Percentiles rank a stretch among this genome's conserved stretches.
Evolutionary conservation across 1,140 invertebrate species (phyloP).

Genomic region (Danaus melanippus): DNA sequence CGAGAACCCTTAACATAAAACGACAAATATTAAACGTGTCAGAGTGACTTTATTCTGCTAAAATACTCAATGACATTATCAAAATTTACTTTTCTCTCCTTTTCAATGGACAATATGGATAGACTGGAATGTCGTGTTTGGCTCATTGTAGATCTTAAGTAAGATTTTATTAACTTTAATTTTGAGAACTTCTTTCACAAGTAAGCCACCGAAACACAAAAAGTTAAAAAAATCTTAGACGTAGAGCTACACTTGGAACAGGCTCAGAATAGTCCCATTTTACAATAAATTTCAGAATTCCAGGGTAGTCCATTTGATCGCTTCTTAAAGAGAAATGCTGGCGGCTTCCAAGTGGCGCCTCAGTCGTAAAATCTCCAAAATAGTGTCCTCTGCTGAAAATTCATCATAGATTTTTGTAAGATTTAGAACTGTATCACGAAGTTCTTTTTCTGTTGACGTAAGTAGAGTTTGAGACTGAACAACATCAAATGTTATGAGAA

Average conservation of each 20-base stretch:
- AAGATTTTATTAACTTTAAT: slow-evolving; percentile 4
- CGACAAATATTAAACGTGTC: no score
- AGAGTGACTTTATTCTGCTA: no score
- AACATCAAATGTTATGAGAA: no score
- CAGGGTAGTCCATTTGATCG: no score
- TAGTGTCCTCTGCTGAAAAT: background rate
- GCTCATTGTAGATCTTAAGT: slow-evolving; percentile 3
- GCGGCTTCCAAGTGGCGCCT: slow-evolving; percentile 7
- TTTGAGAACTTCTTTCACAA: slow-evolving; percentile 2
- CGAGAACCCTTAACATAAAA: no score
- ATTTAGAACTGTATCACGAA: no score
- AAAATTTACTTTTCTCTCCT: slow-evolving; percentile 2
- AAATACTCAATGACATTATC: slow-evolving; percentile 2
- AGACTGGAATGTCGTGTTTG: background rate
- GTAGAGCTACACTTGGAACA: background rate
- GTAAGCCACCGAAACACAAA: background rate
- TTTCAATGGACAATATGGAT: slow-evolving; percentile 2
- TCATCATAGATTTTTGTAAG: background rate
- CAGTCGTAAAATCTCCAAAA: slow-evolving; percentile 5
- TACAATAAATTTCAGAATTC: slow-evolving; percentile 1
- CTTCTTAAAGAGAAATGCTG: background rate
- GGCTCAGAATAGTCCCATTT: slow-evolving; percentile 6
- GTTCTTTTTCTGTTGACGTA: background rate
- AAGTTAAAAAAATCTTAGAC: slow-evolving; percentile 1
- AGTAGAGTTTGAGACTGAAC: slow-evolving; percentile 3